Base-by-base conservation (phyloP, 2,888 invertebrate genomes). In the Rambutsinella grinnellia region DNA sequence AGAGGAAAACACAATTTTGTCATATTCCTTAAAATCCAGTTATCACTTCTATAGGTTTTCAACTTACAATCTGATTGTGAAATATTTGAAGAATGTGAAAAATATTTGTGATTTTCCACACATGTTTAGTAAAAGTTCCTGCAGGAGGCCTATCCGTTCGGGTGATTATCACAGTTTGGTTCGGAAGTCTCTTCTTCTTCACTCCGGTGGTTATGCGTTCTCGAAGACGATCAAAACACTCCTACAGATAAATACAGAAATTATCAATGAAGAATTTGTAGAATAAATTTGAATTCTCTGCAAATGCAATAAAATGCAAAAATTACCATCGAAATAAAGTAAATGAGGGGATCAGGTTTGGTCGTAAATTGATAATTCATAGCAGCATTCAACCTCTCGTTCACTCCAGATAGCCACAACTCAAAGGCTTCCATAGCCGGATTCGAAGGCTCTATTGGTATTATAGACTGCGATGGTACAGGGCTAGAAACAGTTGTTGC, bases 31-130 rank as follows among this genome's bases (percentile, higher is more conserved):
- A 36, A 36, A 36, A 36, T 36, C 5, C 5, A 36, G 36, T 13
- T 5, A 36, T 36, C 5, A 49, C n/a, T 49, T 49, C 49, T 13
- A 36, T 8, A 36, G 5, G 13, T 36, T 8, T 36, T 17, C n/a
- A 21, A 82, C 84, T 85, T 85, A 91, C 91, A 84, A 90, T 86
- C 1, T 90, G 87, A 0, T 91, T 93, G 82, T 91, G 91, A 85
- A 94, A 93, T 83, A 94, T 93, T 84, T 91, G 90, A 85, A 92
- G 91, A 0, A 93, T 90, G 60, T 92, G 92, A 23, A 91, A 85
- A 23, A 92, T 89, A 85, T 91, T 92, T 23, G 90, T 91, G 61
- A 94, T 91, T 81, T 91, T 90, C 92, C 93, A 93, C 0, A 90
- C 90, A 84, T 92, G 92, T 85, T 91, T 92, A 0, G 90, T 91